Conservation (phyloP, 1,140 invertebrate genomes). For the Hylyphantes graminicola region DNA sequence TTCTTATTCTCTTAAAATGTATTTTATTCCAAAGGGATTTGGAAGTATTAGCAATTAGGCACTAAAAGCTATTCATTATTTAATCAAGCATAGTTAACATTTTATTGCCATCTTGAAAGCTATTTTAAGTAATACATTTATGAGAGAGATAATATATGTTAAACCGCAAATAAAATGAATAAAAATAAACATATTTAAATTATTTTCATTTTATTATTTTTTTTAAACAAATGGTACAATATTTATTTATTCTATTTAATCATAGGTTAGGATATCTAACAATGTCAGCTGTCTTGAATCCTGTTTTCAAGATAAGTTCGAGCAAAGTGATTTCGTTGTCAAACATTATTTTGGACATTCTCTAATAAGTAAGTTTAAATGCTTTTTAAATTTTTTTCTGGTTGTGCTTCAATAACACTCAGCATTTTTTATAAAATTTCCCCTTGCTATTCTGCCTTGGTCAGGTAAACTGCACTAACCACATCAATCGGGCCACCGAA, state of each 20-base stretch:
- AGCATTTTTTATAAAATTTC: neutral
- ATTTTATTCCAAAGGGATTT: no score
- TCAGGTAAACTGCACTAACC: neutral
- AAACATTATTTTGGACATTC: conserved; percentile 18
- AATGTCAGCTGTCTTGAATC: neutral
- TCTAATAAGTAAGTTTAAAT: conserved; percentile 1
- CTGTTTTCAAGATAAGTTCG: neutral
- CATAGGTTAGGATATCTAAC: conserved; percentile 6
- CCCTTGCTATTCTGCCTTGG: neutral
- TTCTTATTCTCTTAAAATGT: no score
- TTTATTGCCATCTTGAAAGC: neutral
- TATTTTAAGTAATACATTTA: neutral
- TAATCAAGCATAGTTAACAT: neutral
- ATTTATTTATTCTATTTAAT: neutral
- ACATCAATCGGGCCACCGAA: no score
- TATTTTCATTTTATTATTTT: neutral
- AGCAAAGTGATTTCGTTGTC: neutral
- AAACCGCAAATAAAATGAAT: neutral
- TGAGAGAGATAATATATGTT: neutral
- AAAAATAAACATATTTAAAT: neutral
- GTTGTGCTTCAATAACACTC: neutral
- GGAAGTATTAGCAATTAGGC: no score
- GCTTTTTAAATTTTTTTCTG: neutral
- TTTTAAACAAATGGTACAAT: neutral
- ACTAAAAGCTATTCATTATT: no score